Conservation (phyloP, 92 coral and sea anemone genomes). For the Palythoa grandis region DNA sequence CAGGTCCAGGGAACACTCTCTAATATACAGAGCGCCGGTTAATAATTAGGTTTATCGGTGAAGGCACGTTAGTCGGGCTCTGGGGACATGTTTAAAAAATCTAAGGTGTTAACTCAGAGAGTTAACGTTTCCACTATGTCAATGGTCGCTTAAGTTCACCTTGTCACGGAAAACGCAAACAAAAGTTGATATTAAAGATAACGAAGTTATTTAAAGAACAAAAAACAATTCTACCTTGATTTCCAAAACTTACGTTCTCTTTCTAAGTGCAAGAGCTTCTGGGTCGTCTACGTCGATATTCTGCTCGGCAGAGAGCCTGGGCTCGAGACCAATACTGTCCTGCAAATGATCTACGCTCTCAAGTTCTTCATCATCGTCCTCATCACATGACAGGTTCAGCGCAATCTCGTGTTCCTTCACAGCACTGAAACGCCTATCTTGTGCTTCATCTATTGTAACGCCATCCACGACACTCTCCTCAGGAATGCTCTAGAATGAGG, state of each 20-base stretch:
- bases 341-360: slow-evolving; percentile 56
- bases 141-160: no score
- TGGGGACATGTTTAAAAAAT: no score
- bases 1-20: no score
- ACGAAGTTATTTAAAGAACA: neutral
- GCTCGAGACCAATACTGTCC: slow-evolving; percentile 53
- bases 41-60: no score
- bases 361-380: slow-evolving; percentile 67
- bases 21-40: no score
- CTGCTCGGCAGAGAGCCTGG: slow-evolving; percentile 37
- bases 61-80: no score
- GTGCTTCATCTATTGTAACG: slow-evolving; percentile 39
- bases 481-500: slow-evolving; percentile 70
- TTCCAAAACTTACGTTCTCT: slow-evolving; percentile 86
- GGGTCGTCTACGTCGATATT: slow-evolving; percentile 77
- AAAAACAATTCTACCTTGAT: neutral
- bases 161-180: no score
- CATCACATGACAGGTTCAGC: slow-evolving; percentile 35
- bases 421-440: slow-evolving; percentile 42
- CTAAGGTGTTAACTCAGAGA: no score
- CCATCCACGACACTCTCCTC: slow-evolving; percentile 72
- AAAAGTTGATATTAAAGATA: no score
- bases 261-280: slow-evolving; percentile 95
- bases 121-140: no score
- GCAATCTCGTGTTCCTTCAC: slow-evolving; percentile 49